Evolutionary conservation across 1,140 invertebrate genomes (phyloP).

Genomic region (Drosophila tropicalis): DNA sequence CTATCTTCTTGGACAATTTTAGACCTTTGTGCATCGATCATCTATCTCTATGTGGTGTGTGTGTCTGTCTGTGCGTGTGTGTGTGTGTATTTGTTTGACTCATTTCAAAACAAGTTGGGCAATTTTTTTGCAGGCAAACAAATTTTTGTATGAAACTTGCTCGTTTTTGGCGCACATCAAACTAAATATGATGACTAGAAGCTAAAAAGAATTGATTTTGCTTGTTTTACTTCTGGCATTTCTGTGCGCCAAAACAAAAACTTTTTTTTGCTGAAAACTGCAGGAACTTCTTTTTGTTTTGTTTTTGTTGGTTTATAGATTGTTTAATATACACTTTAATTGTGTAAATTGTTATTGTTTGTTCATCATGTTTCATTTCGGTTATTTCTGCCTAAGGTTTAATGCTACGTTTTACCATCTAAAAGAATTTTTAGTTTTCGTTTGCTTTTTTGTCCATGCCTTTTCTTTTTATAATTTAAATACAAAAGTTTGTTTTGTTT

Average conservation of each 20-base stretch:
- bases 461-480: conserved; percentile 35
- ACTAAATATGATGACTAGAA: conserved; percentile 41
- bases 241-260: conserved; percentile 37
- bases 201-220: conserved; percentile 17
- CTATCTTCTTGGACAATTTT: no score
- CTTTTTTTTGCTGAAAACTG: conserved; percentile 65
- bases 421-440: conserved; percentile 49
- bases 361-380: conserved; percentile 26
- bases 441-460: conserved; percentile 21
- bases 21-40: no score
- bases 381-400: conserved; percentile 40
- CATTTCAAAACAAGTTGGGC: conserved; percentile 25
- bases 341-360: conserved; percentile 42
- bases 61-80: conserved; percentile 8
- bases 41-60: background rate
- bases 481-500: conserved; percentile 57
- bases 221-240: conserved; percentile 24
- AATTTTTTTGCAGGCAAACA: conserved; percentile 23
- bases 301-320: conserved; percentile 50
- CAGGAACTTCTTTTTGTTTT: conserved; percentile 72
- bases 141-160: conserved; percentile 17
- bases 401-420: conserved; percentile 61
- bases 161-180: conserved; percentile 5
- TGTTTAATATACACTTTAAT: conserved; percentile 31
- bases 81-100: conserved; percentile 13